These are phyloP conservation scores for Drosophila sulfurigaster DNA, from an alignment of 1,140 invertebrate species.

Conservation along the genomic window DNA sequence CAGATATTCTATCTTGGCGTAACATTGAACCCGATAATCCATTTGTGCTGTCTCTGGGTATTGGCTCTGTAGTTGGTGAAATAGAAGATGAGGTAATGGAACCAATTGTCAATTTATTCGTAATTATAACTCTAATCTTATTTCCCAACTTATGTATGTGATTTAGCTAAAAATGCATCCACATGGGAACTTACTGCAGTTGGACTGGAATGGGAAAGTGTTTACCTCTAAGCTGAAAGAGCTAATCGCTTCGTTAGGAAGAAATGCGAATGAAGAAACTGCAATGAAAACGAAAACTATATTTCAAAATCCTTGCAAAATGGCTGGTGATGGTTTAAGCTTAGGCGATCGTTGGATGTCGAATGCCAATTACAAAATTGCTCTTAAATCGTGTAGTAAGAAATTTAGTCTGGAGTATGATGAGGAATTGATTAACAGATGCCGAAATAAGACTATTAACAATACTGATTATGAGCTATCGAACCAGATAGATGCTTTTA, in stretches of 20 bases:
- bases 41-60: conserved; percentile 5
- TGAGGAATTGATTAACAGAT: conserved; percentile 12
- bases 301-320: conserved; percentile 10
- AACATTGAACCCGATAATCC: background rate
- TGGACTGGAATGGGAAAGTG: conserved; percentile 12
- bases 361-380: conserved; percentile 10
- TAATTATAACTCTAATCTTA: background rate
- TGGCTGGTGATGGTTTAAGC: conserved; percentile 5
- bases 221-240: conserved; percentile 11
- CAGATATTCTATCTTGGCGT: background rate
- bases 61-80: background rate
- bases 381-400: conserved; percentile 14
- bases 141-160: background rate
- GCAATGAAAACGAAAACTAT: background rate
- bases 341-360: conserved; percentile 6
- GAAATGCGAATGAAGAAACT: background rate
- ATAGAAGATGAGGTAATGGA: conserved; percentile 5
- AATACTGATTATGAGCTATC: conserved; percentile 4
- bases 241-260: background rate
- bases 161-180: conserved; percentile 2
- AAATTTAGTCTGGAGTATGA: conserved; percentile 15
- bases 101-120: background rate
- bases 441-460: conserved; percentile 8
- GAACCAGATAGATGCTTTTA: conserved; percentile 13
- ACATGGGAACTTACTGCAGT: background rate